Percentiles rank a stretch among this genome's conserved stretches.
Evolutionary conservation across 2,888 invertebrate species (phyloP).

Genomic region (Andrena camellia): DNA sequence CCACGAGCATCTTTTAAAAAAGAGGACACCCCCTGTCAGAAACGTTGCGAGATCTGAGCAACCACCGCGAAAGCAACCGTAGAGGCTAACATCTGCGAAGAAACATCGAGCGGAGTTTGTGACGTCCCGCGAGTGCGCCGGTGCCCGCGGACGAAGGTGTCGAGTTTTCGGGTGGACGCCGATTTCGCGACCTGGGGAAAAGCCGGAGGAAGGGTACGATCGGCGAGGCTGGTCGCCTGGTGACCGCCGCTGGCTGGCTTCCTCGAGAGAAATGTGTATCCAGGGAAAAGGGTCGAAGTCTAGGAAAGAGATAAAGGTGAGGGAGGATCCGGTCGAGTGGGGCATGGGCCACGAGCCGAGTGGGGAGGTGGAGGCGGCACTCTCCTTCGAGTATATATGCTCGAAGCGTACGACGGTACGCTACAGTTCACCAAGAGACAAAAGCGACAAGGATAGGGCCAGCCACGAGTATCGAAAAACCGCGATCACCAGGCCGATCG

Average conservation of each 20-base stretch:
- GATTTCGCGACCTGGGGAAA: not conserved
- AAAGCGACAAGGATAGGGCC: conserved; percentile 73
- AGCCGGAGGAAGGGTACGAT: not conserved
- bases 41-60: no score
- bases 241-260: conserved; percentile 2
- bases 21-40: no score
- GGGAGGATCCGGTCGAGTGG: conserved; percentile 76
- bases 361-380: conserved; percentile 70
- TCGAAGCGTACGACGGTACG: conserved; percentile 79
- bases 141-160: conserved; percentile 16
- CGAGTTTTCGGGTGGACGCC: no score
- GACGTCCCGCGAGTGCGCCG: conserved; percentile 33
- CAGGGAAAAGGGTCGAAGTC: conserved; percentile 49
- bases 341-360: conserved; percentile 51
- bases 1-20: not conserved
- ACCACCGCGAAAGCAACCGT: not conserved
- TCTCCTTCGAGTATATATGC: conserved; percentile 82
- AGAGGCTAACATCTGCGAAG: not conserved
- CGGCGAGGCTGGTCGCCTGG: not conserved
- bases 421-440: conserved; percentile 83
- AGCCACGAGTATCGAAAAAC: conserved; percentile 24
- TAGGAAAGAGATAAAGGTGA: conserved; percentile 76
- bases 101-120: conserved; percentile 11
- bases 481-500: conserved; percentile 15
- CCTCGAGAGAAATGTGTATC: conserved; percentile 29